phyloP scores from a whole-genome alignment of 2,888 invertebrate species.

The Pyrochroa serraticornis region DNA sequence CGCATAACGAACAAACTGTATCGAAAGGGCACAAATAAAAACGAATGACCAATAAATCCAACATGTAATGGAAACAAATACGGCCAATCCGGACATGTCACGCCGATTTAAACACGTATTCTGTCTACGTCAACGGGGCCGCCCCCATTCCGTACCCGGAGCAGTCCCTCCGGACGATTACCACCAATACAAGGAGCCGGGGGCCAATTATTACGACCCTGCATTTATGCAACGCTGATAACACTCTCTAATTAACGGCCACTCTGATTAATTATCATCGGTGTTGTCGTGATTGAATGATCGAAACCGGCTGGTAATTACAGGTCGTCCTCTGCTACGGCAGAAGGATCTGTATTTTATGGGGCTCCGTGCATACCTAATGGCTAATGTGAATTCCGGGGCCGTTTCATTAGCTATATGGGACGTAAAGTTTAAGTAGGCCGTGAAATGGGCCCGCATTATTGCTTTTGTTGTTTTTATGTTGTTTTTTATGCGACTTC shows the following conservation, averaged over 20 bases:
- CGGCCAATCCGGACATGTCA: conserved; percentile 42
- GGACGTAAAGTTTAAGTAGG: conserved; percentile 14
- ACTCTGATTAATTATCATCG: conserved; percentile 29
- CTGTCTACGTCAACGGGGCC: conserved; percentile 32
- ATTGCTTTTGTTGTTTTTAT: conserved; percentile 16
- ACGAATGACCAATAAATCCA: conserved; percentile 40
- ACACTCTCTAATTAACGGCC: conserved; percentile 25
- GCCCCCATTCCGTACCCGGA: neutral
- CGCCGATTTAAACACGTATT: conserved; percentile 40
- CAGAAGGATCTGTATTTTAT: conserved; percentile 5
- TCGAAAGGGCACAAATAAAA: conserved; percentile 32
- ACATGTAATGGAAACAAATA: conserved; percentile 47
- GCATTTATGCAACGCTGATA: conserved; percentile 20
- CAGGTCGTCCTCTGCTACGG: conserved; percentile 5
- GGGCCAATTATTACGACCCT: conserved; percentile 9
- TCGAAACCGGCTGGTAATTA: conserved; percentile 27
- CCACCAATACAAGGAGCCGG: neutral
- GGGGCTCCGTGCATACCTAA: conserved; percentile 1
- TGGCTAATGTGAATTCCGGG: conserved; percentile 15
- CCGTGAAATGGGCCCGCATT: conserved; percentile 18
- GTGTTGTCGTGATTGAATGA: conserved; percentile 29
- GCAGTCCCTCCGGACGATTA: neutral
- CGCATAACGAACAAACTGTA: neutral
- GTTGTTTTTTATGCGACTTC: conserved; percentile 14
- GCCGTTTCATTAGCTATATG: conserved; percentile 11